Conservation (phyloP, 2,797 vertebrate genomes). For the Meriones psammophilus region DNA sequence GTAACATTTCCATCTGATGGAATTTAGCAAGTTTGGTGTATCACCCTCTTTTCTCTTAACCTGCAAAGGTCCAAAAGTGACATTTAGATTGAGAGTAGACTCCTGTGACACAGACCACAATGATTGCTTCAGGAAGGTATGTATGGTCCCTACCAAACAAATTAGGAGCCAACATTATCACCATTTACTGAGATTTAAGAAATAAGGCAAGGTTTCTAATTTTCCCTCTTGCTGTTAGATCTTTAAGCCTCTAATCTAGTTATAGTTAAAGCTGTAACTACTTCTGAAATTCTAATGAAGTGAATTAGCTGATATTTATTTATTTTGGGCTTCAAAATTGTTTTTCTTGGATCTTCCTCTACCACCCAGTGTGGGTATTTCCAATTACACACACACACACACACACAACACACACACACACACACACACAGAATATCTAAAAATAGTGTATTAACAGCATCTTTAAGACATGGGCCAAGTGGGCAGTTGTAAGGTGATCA, state of each 20-base stretch:
- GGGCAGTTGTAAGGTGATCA: accelerated
- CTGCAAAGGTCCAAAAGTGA: not conserved
- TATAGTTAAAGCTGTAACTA: constrained; percentile 29
- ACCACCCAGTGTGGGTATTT: not conserved
- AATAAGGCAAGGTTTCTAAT: not conserved
- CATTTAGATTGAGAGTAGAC: not conserved
- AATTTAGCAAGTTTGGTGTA: not conserved
- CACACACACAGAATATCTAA: not conserved
- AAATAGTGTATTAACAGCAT: not conserved
- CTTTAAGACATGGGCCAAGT: not conserved
- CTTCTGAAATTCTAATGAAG: constrained; percentile 36
- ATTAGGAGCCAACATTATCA: not conserved
- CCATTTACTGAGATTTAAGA: not conserved
- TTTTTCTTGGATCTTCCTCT: not conserved
- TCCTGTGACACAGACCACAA: not conserved
- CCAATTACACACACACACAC: not conserved
- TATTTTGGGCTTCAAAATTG: constrained; percentile 48
- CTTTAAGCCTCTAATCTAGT: not conserved
- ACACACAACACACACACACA: not conserved
- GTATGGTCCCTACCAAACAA: not conserved
- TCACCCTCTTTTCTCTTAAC: not conserved
- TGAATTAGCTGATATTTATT: constrained; percentile 25
- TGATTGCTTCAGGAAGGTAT: not conserved
- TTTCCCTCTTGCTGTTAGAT: not conserved
- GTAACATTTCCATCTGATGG: not conserved